A percentile compares a stretch with the other conserved stretches of the same genome.
phyloP scores from a whole-genome alignment of 2,888 invertebrate species.

The Lomographa bimaculata region DNA sequence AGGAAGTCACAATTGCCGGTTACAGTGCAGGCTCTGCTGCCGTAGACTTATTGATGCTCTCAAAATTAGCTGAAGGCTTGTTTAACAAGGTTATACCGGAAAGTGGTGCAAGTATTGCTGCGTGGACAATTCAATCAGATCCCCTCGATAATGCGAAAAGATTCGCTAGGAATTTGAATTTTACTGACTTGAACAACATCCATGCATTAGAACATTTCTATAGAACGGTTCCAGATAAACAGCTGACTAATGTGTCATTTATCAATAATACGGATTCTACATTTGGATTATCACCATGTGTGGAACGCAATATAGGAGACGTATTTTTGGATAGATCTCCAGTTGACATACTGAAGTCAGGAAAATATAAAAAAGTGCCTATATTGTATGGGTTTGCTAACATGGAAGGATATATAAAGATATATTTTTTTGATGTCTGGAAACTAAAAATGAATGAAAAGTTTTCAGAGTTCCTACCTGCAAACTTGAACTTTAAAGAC shows the following conservation, averaged over 20 bases:
- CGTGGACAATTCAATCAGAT: constrained; percentile 47
- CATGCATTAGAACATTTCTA: constrained; percentile 53
- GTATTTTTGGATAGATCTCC: constrained; percentile 48
- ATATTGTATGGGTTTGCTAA: constrained; percentile 51
- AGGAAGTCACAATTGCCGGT: constrained; percentile 57
- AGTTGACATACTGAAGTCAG: constrained; percentile 43
- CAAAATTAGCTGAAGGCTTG: constrained; percentile 48
- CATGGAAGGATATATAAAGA: constrained; percentile 53
- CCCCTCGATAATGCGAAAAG: constrained; percentile 51
- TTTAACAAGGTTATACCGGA: constrained; percentile 56
- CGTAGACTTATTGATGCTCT: constrained; percentile 53
- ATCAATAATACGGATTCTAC: constrained; percentile 20
- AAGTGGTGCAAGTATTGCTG: constrained; percentile 46
- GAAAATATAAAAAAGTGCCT: constrained; percentile 45
- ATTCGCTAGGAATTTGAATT: constrained; percentile 46
- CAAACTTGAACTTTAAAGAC: constrained; percentile 45
- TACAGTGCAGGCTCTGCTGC: constrained; percentile 57
- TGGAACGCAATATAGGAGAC: constrained; percentile 34
- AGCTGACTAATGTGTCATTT: constrained; percentile 30
- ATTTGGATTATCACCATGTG: constrained; percentile 38
- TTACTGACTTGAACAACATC: constrained; percentile 44
- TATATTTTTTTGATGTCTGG: constrained; percentile 42
- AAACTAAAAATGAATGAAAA: constrained; percentile 51
- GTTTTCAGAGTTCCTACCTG: constrained; percentile 57
- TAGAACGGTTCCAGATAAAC: constrained; percentile 41